phyloP scores from a whole-genome alignment of 2,113 vertebrate species.

The Proteles cristata region DNA sequence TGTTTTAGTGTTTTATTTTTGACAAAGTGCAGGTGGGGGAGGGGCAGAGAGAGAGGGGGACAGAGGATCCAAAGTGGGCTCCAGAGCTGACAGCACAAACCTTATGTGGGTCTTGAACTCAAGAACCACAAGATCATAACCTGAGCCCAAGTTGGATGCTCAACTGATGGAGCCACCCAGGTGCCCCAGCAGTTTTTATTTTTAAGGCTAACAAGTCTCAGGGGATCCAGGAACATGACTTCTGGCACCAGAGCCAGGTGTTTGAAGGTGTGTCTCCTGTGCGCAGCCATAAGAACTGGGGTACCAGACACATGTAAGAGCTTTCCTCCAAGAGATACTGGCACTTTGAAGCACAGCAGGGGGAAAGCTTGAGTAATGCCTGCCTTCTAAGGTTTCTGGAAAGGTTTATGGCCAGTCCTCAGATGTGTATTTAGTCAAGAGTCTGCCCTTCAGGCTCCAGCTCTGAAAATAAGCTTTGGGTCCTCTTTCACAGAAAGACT shows the following conservation, averaged over 20 bases:
- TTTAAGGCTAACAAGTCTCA: neutral
- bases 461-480: neutral
- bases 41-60: too few species aligned
- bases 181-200: neutral
- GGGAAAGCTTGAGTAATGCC: neutral
- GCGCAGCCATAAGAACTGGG: neutral
- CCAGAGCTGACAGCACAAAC: too few species aligned
- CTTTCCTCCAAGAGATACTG: neutral
- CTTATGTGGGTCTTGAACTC: too few species aligned
- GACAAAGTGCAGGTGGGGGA: too few species aligned
- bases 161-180: too few species aligned
- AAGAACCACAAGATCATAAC: too few species aligned
- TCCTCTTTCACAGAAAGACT: neutral
- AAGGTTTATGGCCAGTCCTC: neutral
- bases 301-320: neutral
- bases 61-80: too few species aligned
- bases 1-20: too few species aligned
- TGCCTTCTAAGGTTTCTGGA: neutral
- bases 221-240: neutral
- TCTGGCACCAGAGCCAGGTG: neutral
- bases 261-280: neutral
- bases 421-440: neutral
- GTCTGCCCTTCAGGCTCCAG: neutral
- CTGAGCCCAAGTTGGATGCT: too few species aligned
- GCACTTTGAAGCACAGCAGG: neutral